phyloP scores from a whole-genome alignment of 2,888 invertebrate species.

The Mantis religiosa region DNA sequence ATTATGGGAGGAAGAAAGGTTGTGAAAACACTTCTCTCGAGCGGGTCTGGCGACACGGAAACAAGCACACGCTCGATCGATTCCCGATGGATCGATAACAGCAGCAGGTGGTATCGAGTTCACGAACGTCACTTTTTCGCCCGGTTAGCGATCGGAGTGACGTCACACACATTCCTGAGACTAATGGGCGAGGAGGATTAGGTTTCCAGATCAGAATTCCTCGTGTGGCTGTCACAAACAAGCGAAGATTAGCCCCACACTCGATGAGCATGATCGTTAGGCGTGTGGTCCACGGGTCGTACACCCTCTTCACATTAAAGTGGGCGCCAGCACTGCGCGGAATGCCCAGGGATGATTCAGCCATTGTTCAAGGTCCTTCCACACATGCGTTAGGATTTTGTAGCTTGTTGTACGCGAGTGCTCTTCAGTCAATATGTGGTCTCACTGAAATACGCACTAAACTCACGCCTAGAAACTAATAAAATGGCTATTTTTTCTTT shows the following conservation, averaged over 20 bases:
- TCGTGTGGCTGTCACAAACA: background rate
- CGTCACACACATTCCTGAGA: background rate
- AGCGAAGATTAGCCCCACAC: background rate
- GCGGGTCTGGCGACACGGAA: background rate
- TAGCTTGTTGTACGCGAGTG: no score
- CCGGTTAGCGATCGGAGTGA: background rate
- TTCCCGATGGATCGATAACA: background rate
- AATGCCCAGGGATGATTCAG: background rate
- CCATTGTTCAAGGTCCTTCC: no score
- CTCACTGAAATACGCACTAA: no score
- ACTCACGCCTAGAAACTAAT: no score
- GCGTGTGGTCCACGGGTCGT: background rate
- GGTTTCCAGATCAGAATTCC: background rate
- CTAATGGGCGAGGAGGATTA: background rate
- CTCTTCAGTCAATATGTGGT: no score
- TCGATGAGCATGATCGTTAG: background rate
- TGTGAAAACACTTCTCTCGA: background rate
- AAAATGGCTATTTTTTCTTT: no score
- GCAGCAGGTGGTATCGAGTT: background rate
- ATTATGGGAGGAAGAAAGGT: background rate
- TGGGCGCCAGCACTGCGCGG: background rate
- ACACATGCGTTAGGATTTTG: no score
- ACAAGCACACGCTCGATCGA: background rate
- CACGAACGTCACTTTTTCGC: background rate
- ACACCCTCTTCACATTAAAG: background rate